These are phyloP conservation scores for Scaptomyza hsui DNA, from an alignment of 1,140 invertebrate genomes.

Conservation along the genomic window DNA sequence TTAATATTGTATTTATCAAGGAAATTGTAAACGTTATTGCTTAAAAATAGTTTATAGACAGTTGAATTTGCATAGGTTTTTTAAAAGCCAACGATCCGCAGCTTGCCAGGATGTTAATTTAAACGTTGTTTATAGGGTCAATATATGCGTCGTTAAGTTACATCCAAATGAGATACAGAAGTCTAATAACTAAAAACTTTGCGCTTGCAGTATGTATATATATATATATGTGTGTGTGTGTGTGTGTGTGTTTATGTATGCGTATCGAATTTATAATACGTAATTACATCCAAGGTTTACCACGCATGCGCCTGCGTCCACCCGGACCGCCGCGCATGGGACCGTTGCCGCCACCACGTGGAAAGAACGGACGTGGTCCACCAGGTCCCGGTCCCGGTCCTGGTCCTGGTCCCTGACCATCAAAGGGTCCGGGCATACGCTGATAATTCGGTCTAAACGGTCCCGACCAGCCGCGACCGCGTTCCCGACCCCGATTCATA, in stretches of 20 bases:
- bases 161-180: constrained; percentile 65
- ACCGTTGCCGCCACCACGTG: constrained; percentile 47
- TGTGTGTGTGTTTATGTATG: constrained; percentile 28
- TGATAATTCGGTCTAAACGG: constrained; percentile 70
- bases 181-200: constrained; percentile 58
- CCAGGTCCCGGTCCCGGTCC: constrained; percentile 34
- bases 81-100: constrained; percentile 37
- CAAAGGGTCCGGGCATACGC: constrained; percentile 60
- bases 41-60: constrained; percentile 19
- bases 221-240: constrained; percentile 3
- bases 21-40: constrained; percentile 19
- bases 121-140: constrained; percentile 31
- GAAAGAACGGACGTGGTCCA: constrained; percentile 55
- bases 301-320: constrained; percentile 71
- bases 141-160: constrained; percentile 33
- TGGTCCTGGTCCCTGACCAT: constrained; percentile 47
- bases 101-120: constrained; percentile 26
- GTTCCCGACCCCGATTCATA: constrained; percentile 59
- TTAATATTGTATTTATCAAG: constrained; percentile 26
- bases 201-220: constrained; percentile 13
- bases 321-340: constrained; percentile 50
- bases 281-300: constrained; percentile 82
- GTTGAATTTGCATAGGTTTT: not conserved
- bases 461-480: constrained; percentile 65
- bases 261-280: constrained; percentile 57